Evolutionary conservation across 2,888 invertebrate species (phyloP), one percentile per base, ranked within the genome.

Genomic region (Lycia hirtaria): DNA sequence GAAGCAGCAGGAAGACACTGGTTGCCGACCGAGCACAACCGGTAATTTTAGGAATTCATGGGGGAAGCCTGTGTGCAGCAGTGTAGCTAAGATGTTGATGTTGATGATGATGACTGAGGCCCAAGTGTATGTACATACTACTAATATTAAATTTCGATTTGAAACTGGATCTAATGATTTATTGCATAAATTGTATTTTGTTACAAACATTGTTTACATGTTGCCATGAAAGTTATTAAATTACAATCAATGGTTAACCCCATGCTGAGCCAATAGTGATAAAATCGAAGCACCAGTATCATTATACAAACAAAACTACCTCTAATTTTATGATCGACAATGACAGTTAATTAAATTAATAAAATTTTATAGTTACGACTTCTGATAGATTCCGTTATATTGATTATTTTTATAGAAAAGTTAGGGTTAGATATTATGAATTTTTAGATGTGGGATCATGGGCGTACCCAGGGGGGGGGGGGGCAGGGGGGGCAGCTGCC

Each of bases 271-370:
- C 32, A 17, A 38, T 43, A 30, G 52, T 52, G 57, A 57, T 57
- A 57, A 57, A 57, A 57, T 57, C 51, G 24, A 57, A 41, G 10
- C 43, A 56, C 50, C 51, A 19, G 33, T 24, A 28, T 43, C 33
- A 57, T 57, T 47, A 28, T 28, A 50, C 15, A 32, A 47, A 56
- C 47, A 56, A 44, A 51, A 28, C 20, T 49, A 28, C 20, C 32
- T 33, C 24, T 15, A 35, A 37, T 38, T 56, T 50, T 40, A 52
- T 22, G 47, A 35, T 37, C 47, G 28, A 43, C 35, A 38, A 17
- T 22, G 33, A 22, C 43, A 30, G 20, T 45, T 48, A 41, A 48
- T 32, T 17, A 40, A 20, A 30, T 22, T 22, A 30, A 28, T 45
- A n/a, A 32, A 22, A 20, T 22, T 7, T 38, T 5, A 19, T 14